Percentiles rank a stretch among this genome's conserved stretches.
These are phyloP conservation scores for Andricus curvator DNA, from an alignment of 2,888 invertebrate genomes.

Conservation along the genomic window DNA sequence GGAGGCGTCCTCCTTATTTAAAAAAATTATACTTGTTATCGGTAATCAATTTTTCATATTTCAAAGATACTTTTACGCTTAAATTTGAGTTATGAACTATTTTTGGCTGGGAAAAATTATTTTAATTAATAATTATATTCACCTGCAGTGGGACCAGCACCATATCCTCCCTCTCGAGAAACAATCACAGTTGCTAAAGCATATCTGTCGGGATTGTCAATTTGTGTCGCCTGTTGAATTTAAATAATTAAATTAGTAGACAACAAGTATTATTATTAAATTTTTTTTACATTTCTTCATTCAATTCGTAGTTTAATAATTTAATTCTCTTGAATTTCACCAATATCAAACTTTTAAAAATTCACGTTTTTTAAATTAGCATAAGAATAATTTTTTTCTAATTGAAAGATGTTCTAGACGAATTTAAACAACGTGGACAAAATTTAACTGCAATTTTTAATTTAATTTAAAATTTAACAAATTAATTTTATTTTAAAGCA, in stretches of 20 bases:
- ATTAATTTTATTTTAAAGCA: no score
- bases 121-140: constrained; percentile 26
- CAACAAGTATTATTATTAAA: background rate
- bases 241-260: constrained; percentile 9
- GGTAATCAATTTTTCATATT: background rate
- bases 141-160: constrained; percentile 76
- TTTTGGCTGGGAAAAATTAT: no score
- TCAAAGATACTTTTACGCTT: background rate
- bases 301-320: no score
- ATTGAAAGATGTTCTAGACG: no score
- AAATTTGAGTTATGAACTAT: no score
- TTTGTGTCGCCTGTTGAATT: constrained; percentile 84
- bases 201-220: constrained; percentile 93
- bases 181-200: constrained; percentile 91
- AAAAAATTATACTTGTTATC: background rate
- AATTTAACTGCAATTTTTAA: no score
- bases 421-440: no score
- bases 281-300: background rate
- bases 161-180: constrained; percentile 80
- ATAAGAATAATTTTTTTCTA: no score
- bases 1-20: constrained; percentile 69
- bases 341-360: no score
- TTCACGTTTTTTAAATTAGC: no score
- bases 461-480: no score
- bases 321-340: no score